Conservation (phyloP, 2,888 invertebrate species). For the Caenorhabditis japonica region DNA sequence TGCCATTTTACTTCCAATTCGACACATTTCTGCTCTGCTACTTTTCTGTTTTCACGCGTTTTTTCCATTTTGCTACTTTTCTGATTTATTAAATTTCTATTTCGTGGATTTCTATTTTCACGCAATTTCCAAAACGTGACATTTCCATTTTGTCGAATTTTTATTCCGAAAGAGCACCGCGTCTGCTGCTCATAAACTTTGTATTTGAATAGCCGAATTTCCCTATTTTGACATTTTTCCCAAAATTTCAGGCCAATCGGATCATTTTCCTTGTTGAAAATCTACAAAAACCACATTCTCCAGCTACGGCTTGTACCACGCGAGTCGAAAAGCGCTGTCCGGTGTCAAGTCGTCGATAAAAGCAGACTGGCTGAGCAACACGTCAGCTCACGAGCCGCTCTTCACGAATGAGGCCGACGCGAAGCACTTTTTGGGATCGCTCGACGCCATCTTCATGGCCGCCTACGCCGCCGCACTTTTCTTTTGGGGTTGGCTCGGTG, state of each 20-base stretch:
- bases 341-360: conserved; percentile 75
- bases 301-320: conserved; percentile 76
- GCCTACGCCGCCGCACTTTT: conserved; percentile 78
- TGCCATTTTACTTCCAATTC: too few species aligned
- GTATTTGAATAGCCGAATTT: background rate
- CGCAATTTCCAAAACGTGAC: too few species aligned
- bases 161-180: too few species aligned
- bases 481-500: conserved; percentile 79
- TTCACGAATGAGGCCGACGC: conserved; percentile 69
- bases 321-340: conserved; percentile 72
- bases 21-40: too few species aligned
- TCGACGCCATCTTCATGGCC: conserved; percentile 76
- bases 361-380: conserved; percentile 72
- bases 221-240: background rate
- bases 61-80: too few species aligned
- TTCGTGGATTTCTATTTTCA: too few species aligned
- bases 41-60: too few species aligned
- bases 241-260: too few species aligned
- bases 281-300: conserved; percentile 18
- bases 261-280: too few species aligned
- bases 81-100: too few species aligned
- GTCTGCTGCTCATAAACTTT: too few species aligned
- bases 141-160: too few species aligned
- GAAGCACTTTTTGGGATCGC: conserved; percentile 73
- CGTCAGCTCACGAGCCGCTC: conserved; percentile 60